Conservation (phyloP, 1,140 invertebrate species). For the Adoxophyes honmai region DNA sequence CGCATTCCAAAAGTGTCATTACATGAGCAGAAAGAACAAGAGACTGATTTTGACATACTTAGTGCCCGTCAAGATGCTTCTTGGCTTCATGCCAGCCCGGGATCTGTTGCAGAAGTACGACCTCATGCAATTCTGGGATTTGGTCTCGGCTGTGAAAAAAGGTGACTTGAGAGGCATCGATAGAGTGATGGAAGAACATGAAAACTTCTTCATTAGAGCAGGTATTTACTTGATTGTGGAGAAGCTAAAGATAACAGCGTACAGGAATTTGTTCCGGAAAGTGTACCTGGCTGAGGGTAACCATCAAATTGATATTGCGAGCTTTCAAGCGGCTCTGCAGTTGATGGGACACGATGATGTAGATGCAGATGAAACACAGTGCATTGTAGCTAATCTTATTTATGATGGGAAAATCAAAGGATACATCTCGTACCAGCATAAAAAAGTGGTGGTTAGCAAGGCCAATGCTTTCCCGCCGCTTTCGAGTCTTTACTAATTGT, state of each 20-base stretch:
- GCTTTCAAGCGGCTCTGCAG: constrained; percentile 88
- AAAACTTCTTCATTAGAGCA: constrained; percentile 95
- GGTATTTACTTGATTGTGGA: constrained; percentile 98
- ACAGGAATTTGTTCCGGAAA: constrained; percentile 98
- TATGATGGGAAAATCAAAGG: constrained; percentile 96
- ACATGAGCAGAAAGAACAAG: constrained; percentile 91
- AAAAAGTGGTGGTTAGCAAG: constrained; percentile 98
- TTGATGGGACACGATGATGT: constrained; percentile 90
- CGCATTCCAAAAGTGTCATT: constrained; percentile 95
- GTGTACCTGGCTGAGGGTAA: constrained; percentile 92
- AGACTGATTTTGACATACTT: constrained; percentile 96
- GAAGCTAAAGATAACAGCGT: constrained; percentile 96
- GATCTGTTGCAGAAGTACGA: constrained; percentile 92
- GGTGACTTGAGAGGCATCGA: constrained; percentile 93
- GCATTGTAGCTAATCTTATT: constrained; percentile 97
- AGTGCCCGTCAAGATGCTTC: constrained; percentile 97
- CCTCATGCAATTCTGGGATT: constrained; percentile 92
- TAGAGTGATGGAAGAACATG: constrained; percentile 89
- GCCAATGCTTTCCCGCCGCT: constrained; percentile 95
- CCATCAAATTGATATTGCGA: constrained; percentile 93
- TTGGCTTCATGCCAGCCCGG: constrained; percentile 93
- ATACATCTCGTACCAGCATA: constrained; percentile 98
- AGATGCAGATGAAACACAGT: constrained; percentile 95
- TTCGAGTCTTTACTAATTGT: constrained; percentile 71
- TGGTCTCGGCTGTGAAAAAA: constrained; percentile 91